These are phyloP conservation scores for Anguilla anguilla DNA, from an alignment of 2,797 vertebrate genomes.

Conservation along the genomic window DNA sequence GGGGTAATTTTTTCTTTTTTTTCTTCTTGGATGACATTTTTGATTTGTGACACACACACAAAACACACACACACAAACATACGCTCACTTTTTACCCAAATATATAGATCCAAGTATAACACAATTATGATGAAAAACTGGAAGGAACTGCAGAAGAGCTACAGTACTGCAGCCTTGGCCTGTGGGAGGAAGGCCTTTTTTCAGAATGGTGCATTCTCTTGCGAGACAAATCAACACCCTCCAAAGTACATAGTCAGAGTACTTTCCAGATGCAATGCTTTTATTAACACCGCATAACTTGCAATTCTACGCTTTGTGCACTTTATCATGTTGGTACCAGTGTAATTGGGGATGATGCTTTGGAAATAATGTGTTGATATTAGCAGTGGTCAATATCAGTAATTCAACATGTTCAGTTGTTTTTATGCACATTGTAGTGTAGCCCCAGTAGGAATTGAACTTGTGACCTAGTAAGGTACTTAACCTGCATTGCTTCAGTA, in stretches of 20 bases:
- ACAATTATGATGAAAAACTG: neutral
- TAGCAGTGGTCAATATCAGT: neutral
- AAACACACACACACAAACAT: neutral
- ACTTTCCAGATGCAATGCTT: neutral
- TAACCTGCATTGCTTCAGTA: too few species aligned
- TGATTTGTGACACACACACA: neutral
- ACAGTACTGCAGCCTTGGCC: neutral
- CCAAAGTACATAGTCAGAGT: neutral
- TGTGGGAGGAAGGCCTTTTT: neutral
- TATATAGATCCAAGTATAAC: neutral
- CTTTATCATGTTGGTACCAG: neutral
- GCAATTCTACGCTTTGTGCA: neutral
- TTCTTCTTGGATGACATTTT: neutral
- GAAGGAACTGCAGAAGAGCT: neutral
- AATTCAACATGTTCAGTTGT: neutral
- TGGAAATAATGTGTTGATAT: neutral
- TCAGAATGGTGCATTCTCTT: neutral
- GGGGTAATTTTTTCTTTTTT: too few species aligned
- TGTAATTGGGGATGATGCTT: neutral
- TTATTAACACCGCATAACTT: neutral
- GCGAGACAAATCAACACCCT: neutral
- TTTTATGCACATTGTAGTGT: neutral
- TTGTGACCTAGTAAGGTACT: too few species aligned
- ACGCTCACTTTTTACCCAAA: neutral
- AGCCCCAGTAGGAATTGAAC: too few species aligned